Evolutionary conservation across 1,140 invertebrate genomes (phyloP).

Genomic region (Aradophagus sp.): DNA sequence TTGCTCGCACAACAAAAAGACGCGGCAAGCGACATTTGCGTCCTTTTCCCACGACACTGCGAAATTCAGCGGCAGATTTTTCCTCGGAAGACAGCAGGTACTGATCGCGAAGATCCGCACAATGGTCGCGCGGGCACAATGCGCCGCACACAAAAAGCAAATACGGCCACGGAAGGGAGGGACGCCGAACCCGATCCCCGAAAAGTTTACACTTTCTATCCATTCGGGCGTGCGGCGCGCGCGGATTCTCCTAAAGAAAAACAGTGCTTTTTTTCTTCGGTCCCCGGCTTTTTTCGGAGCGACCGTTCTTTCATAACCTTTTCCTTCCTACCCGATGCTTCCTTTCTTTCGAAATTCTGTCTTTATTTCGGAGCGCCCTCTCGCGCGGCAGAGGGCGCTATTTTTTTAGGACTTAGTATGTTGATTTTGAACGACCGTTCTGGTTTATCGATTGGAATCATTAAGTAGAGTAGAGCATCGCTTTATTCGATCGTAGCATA

Average conservation of each 20-base stretch:
- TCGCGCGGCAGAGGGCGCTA: neutral
- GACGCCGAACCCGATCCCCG: conserved; percentile 26
- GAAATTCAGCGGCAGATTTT: conserved; percentile 48
- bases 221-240: conserved; percentile 17
- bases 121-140: conserved; percentile 39
- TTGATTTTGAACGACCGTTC: conserved; percentile 14
- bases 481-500: too few relatives aligned
- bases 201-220: conserved; percentile 48
- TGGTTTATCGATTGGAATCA: conserved; percentile 5
- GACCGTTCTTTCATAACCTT: conserved; percentile 3
- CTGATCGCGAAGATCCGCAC: conserved; percentile 41
- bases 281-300: conserved; percentile 18
- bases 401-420: conserved; percentile 32
- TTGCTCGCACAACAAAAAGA: too few relatives aligned
- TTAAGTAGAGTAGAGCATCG: conserved; percentile 5
- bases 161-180: neutral
- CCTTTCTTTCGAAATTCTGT: too few relatives aligned
- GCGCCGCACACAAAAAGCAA: conserved; percentile 36
- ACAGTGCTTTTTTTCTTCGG: conserved; percentile 14
- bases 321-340: too few relatives aligned
- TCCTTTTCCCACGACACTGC: conserved; percentile 56
- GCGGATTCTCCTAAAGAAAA: conserved; percentile 27
- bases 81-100: conserved; percentile 38
- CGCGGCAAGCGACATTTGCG: conserved; percentile 32
- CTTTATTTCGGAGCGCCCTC: neutral